Evolutionary conservation across 2,797 vertebrate species (phyloP).

Genomic region (Lutjanus campechanus): DNA sequence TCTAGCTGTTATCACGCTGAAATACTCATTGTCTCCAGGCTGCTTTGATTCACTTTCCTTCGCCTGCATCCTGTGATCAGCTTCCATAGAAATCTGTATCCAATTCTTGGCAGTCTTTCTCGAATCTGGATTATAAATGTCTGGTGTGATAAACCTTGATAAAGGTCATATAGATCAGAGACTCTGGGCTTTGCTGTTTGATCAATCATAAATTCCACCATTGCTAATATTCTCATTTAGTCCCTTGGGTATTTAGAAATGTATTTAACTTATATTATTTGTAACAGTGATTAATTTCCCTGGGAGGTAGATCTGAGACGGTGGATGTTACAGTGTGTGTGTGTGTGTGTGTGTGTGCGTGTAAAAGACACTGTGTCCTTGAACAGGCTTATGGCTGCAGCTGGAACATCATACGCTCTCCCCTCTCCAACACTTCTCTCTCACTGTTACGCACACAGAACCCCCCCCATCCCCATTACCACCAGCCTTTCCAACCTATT

Average conservation of each 20-base stretch:
- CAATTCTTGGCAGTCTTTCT: conserved; percentile 9
- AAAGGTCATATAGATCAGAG: conserved; percentile 64
- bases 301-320: conserved; percentile 60
- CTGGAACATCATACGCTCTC: conserved; percentile 62
- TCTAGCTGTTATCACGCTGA: conserved; percentile 45
- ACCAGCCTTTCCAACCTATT: conserved; percentile 20
- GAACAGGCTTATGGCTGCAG: conserved; percentile 74
- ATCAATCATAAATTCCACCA: conserved; percentile 63
- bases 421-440: conserved; percentile 36
- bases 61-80: conserved; percentile 35
- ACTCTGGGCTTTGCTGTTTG: conserved; percentile 52
- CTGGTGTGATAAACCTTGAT: conserved; percentile 62
- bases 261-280: conserved; percentile 73
- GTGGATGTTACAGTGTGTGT: conserved; percentile 30
- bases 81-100: conserved; percentile 11
- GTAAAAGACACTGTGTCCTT: conserved; percentile 71
- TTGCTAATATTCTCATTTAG: conserved; percentile 62
- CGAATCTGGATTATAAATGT: conserved; percentile 54
- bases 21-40: conserved; percentile 22
- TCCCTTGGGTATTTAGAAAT: conserved; percentile 65
- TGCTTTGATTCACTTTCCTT: conserved; percentile 31
- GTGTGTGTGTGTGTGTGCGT: conserved; percentile 26
- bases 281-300: conserved; percentile 71
- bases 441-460: conserved; percentile 13
- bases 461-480: conserved; percentile 7